Percentiles rank a stretch among this genome's conserved stretches.
phyloP scores from a whole-genome alignment of 2,888 invertebrate genomes.

The Prosopocoilus inquinatus region DNA sequence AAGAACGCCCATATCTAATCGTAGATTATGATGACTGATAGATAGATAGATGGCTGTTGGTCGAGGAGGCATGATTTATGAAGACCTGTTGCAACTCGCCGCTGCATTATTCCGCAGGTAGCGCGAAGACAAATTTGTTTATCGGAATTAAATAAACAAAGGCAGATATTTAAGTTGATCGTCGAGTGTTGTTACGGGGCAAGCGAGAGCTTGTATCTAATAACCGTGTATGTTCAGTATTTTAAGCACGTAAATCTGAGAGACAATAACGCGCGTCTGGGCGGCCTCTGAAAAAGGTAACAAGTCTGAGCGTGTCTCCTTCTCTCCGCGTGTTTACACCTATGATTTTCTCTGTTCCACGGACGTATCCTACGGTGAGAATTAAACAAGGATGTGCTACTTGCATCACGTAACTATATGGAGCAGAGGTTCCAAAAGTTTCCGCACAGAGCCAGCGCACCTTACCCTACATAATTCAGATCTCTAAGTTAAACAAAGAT shows the following conservation, averaged over 20 bases:
- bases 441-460: conserved; percentile 20
- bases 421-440: conserved; percentile 14
- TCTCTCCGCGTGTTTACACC: conserved; percentile 30
- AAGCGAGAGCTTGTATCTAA: conserved; percentile 29
- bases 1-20: conserved; percentile 46
- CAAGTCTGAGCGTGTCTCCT: conserved; percentile 34
- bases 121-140: neutral
- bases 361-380: conserved; percentile 28
- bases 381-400: conserved; percentile 36
- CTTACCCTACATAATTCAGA: conserved; percentile 21
- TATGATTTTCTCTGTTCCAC: conserved; percentile 30
- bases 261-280: conserved; percentile 43
- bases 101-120: neutral
- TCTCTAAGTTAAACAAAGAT: conserved; percentile 26
- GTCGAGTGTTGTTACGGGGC: neutral
- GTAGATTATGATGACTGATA: conserved; percentile 44
- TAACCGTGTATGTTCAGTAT: conserved; percentile 36
- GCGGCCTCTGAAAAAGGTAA: conserved; percentile 39
- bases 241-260: conserved; percentile 42
- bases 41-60: conserved; percentile 42
- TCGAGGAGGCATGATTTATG: conserved; percentile 42
- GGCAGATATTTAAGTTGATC: neutral
- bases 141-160: neutral
- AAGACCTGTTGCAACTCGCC: conserved; percentile 29
- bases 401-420: conserved; percentile 27